Percentiles rank a stretch among this genome's conserved stretches.
These are phyloP conservation scores for Onychomys arenicola DNA, from an alignment of 2,797 vertebrate species.

Conservation along the genomic window DNA sequence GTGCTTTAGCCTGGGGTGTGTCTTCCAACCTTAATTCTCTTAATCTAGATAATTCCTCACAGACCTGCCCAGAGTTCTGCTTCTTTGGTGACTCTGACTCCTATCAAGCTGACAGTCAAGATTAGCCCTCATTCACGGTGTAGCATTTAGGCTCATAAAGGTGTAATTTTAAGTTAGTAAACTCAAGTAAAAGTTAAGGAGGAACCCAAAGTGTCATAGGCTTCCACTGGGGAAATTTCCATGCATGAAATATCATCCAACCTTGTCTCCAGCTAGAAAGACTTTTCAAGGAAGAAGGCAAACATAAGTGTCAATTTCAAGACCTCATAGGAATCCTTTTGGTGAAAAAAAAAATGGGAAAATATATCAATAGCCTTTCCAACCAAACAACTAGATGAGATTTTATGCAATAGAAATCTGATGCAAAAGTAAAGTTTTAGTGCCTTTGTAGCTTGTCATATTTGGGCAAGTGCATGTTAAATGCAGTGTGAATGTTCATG, in stretches of 20 bases:
- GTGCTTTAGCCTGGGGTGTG: background rate
- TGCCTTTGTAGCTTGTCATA: background rate
- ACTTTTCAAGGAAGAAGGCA: background rate
- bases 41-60: background rate
- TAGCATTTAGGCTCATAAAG: background rate
- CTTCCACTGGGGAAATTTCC: background rate
- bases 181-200: background rate
- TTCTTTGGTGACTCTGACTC: too few species aligned
- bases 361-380: background rate
- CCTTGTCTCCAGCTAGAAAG: background rate
- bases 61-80: too few species aligned
- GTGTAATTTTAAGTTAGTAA: background rate
- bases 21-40: background rate
- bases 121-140: background rate
- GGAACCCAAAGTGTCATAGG: too few species aligned
- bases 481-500: background rate
- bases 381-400: background rate
- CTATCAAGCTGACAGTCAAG: background rate
- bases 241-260: background rate
- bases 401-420: background rate
- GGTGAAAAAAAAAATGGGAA: background rate
- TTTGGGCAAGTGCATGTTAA: background rate
- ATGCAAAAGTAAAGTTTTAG: background rate
- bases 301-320: background rate
- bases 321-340: background rate